These are phyloP conservation scores for Otolemur crassicaudatus DNA, from an alignment of 2,797 vertebrate species.

Conservation along the genomic window DNA sequence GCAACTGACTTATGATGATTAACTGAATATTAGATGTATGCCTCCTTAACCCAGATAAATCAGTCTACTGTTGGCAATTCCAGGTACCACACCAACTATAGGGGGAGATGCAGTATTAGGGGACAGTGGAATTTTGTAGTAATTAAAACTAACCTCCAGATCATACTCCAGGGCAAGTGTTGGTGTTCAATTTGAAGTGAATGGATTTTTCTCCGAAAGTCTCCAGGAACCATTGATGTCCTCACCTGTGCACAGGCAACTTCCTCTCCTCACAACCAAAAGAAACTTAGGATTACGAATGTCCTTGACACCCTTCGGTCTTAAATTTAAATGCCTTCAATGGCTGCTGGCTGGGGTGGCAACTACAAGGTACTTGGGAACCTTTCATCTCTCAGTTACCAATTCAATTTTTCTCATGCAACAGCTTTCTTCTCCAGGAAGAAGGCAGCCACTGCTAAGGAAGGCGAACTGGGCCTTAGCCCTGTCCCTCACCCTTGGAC, in stretches of 20 bases:
- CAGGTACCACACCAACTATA: neutral
- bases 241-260: neutral
- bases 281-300: slow-evolving; percentile 6
- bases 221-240: neutral
- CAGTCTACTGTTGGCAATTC: neutral
- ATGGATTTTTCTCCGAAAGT: neutral
- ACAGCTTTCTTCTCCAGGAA: neutral
- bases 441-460: neutral
- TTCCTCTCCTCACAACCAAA: neutral
- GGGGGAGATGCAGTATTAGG: neutral
- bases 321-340: slow-evolving; percentile 26
- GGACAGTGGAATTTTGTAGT: neutral
- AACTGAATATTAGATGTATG: neutral
- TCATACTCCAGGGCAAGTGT: neutral
- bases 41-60: neutral
- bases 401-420: neutral
- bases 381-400: neutral
- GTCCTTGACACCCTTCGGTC: neutral
- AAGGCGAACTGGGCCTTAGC: neutral
- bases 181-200: neutral
- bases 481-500: neutral
- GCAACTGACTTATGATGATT: neutral
- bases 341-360: neutral
- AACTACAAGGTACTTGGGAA: neutral
- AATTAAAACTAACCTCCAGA: neutral